A percentile compares a stretch with the other conserved stretches of the same genome.
phyloP scores from a whole-genome alignment of 2,797 vertebrate species.

The Salmo trutta region DNA sequence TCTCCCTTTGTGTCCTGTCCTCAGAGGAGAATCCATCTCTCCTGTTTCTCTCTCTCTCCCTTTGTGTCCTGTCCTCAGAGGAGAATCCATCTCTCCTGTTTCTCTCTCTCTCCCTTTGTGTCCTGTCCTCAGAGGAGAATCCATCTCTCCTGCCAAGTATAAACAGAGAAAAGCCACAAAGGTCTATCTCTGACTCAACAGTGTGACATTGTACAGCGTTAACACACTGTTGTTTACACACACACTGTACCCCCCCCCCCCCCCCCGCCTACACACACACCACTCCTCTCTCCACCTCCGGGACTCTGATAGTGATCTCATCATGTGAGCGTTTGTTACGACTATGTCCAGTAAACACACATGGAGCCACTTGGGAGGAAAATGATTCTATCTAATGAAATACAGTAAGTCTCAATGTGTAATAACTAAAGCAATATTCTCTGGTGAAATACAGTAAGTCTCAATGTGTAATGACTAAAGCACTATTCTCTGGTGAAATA shows the following conservation, averaged over 20 bases:
- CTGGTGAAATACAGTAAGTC: no score
- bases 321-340: background rate
- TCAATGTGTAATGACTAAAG: no score
- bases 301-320: background rate
- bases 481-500: no score
- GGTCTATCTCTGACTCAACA: slow-evolving; percentile 62
- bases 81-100: slow-evolving; percentile 32
- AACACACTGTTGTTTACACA: slow-evolving; percentile 5
- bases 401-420: no score
- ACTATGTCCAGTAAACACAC: slow-evolving; percentile 2
- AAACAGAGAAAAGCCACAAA: slow-evolving; percentile 51
- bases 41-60: no score
- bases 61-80: slow-evolving; percentile 1
- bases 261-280: no score
- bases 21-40: no score
- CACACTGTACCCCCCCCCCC: slow-evolving; percentile 59
- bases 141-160: slow-evolving; percentile 32
- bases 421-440: no score
- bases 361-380: no score
- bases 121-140: slow-evolving; percentile 25
- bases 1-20: no score
- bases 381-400: background rate
- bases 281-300: background rate
- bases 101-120: slow-evolving; percentile 21
- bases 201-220: slow-evolving; percentile 34